A percentile compares a stretch with the other conserved stretches of the same genome.
Evolutionary conservation across 2,113 vertebrate genomes (phyloP).

Genomic region (Platysternon megacephalum): DNA sequence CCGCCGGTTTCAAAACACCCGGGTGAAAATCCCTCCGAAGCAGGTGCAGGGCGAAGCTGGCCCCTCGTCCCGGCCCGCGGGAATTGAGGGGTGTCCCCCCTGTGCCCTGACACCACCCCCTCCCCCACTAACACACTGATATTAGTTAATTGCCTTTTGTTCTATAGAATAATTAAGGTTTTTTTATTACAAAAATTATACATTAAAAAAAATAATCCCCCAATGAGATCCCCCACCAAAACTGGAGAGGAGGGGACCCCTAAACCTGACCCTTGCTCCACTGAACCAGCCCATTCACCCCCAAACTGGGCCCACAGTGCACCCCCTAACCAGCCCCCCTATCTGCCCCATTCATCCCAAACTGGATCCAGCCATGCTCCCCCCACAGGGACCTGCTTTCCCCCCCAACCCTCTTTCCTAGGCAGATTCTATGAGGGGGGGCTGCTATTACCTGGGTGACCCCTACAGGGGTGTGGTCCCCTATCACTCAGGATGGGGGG

Average conservation of each 20-base stretch:
- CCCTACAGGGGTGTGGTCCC: no score
- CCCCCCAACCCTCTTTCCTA: neutral
- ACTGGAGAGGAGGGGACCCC: neutral
- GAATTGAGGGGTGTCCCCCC: neutral
- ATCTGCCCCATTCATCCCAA: neutral
- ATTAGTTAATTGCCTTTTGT: neutral
- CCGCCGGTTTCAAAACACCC: neutral
- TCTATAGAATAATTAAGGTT: conserved; percentile 21
- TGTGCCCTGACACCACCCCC: neutral
- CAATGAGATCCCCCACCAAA: neutral
- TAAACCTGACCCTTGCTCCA: neutral
- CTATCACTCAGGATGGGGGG: no score
- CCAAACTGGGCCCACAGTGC: neutral
- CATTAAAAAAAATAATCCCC: neutral
- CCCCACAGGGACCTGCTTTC: neutral
- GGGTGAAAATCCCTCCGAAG: neutral
- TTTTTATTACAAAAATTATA: neutral
- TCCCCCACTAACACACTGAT: neutral
- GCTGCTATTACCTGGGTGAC: no score
- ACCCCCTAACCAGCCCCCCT: neutral
- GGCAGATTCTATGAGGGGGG: neutral
- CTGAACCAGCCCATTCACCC: neutral
- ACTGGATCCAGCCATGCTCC: no score
- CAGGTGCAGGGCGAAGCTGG: neutral
- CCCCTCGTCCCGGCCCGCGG: neutral